Evolutionary conservation across 2,797 vertebrate species (phyloP).

Genomic region (Zonotrichia albicollis): DNA sequence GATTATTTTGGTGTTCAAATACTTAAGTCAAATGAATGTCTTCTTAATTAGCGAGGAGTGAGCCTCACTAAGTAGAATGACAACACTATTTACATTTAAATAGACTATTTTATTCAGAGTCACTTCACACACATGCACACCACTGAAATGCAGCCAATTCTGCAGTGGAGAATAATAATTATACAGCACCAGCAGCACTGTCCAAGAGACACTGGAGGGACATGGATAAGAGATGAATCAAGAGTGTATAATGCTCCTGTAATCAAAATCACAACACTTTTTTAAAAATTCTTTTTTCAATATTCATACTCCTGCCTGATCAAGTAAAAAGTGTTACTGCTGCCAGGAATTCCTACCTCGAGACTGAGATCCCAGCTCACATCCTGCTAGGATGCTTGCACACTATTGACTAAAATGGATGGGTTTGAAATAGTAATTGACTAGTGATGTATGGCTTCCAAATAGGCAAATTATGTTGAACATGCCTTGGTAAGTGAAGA

Average conservation of each 20-base stretch:
- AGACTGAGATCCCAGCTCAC: not conserved
- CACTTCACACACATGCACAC: not conserved
- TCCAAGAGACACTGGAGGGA: not conserved
- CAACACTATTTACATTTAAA: constrained; percentile 43
- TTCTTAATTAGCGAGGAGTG: not conserved
- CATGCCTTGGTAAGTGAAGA: not conserved
- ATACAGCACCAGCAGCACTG: not conserved
- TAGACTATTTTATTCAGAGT: not conserved
- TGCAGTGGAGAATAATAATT: not conserved
- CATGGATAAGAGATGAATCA: not conserved
- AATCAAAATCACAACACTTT: not conserved
- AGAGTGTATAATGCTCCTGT: not conserved
- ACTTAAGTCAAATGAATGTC: not conserved
- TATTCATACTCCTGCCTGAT: not conserved
- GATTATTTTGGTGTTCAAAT: constrained; percentile 1
- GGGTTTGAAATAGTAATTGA: not conserved
- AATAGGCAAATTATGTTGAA: not conserved
- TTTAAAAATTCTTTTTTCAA: not conserved
- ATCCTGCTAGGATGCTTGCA: not conserved
- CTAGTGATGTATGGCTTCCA: not conserved
- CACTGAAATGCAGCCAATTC: not conserved
- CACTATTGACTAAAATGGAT: not conserved
- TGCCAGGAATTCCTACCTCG: not conserved
- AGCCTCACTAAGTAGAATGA: not conserved
- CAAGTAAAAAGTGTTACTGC: not conserved